Base-by-base conservation (phyloP, 2,113 vertebrate genomes). In the Siniperca knerii region DNA sequence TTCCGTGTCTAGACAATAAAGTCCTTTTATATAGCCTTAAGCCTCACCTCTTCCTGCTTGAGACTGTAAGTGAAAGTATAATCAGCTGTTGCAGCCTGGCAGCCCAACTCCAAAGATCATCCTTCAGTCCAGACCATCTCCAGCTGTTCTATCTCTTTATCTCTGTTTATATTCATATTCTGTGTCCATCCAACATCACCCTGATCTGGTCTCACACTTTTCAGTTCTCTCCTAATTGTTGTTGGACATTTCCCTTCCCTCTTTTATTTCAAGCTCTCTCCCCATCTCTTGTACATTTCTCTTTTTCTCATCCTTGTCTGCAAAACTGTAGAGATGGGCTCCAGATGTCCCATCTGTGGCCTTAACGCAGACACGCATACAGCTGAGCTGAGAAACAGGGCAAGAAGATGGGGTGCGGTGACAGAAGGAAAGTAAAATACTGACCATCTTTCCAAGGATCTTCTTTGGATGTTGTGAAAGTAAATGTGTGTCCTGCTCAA, bases 1-100 rank as follows among this genome's bases (percentile, higher is more conserved):
- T 85, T 73, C 86, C 20, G 3, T 57, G 93, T 92, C 89, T 81
- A 88, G 90, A 94, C 93, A 94, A 92, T 91, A 91, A 91, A 92
- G 84, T 78, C 87, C 72, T 93, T 73, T 94, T 70, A 92, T 91
- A 88, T 87, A 89, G 44, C 77, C 35, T 58, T 79, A 65, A 88
- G 82, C 82, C 68, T 78, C 48, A 90, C 77, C 83, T 92, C 91
- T 85, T 87, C 77, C 66, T 67, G 69, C 72, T 89, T 71, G 60
- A 85, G 68, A 82, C n/a, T 42, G 60, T 25, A 79, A 85, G 89
- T 88, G 83, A 91, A 93, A 90, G 74, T 84, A 88, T 78, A 89
- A 86, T 92, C 88, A 90, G 90, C 81, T 94, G 87, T 75, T 89
- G 58, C 64, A 29, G 52, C 50, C 75, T 48, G 74, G 77, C 69